Conservation (phyloP, 2,888 invertebrate species). For the Dusona sp. region DNA sequence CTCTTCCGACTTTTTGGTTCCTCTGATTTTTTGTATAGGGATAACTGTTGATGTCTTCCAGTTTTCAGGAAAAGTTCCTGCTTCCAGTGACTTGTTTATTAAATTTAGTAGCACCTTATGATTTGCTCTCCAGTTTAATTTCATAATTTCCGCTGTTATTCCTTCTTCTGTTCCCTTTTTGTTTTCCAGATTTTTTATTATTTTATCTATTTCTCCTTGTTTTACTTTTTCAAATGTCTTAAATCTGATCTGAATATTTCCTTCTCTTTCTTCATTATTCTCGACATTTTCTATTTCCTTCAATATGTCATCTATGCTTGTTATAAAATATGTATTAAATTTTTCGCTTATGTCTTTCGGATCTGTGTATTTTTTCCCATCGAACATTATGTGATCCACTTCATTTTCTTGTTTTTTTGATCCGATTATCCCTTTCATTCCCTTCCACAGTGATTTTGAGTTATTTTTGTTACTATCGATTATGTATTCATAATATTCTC, state of each 20-base stretch:
- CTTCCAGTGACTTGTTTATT: slow-evolving; percentile 18
- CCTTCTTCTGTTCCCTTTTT: slow-evolving; percentile 17
- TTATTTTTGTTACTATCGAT: slow-evolving; percentile 43
- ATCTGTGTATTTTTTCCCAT: not conserved
- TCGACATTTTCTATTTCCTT: not conserved
- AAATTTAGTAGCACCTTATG: not conserved
- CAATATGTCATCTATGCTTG: slow-evolving; percentile 34
- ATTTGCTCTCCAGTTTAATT: not conserved
- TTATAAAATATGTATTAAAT: slow-evolving; percentile 40
- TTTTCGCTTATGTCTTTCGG: slow-evolving; percentile 28
- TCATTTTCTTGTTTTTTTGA: not conserved
- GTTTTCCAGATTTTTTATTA: not conserved
- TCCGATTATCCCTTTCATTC: slow-evolving; percentile 38
- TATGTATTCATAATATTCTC: slow-evolving; percentile 45
- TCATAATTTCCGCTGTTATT: slow-evolving; percentile 5
- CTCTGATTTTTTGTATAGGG: slow-evolving; percentile 23
- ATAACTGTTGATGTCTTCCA: slow-evolving; percentile 20
- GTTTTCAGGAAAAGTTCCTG: not conserved
- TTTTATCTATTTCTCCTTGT: not conserved
- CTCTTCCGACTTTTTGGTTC: slow-evolving; percentile 27
- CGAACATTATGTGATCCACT: not conserved
- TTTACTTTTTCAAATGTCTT: not conserved
- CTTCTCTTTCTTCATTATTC: not conserved
- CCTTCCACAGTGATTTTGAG: slow-evolving; percentile 46
- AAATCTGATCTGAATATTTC: too few relatives aligned